A percentile compares a stretch with the other conserved stretches of the same genome.
Conservation (phyloP, 2,888 invertebrate genomes). For the Zhengitettix transpicula region DNA sequence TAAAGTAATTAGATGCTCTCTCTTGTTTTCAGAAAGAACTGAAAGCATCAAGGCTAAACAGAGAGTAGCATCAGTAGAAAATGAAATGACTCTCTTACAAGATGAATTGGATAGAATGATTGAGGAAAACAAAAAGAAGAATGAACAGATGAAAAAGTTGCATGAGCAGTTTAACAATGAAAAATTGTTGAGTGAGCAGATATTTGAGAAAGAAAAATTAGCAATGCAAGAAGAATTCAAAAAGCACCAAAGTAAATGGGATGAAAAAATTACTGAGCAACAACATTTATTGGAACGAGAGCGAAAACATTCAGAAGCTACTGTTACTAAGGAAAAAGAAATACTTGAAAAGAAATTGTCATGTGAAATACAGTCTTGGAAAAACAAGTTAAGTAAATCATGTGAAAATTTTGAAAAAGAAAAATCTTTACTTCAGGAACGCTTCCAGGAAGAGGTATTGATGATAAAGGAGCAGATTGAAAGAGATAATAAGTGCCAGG, state of each 20-base stretch:
- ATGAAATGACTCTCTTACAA: background rate
- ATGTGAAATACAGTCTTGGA: background rate
- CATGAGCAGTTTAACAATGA: slow-evolving; percentile 4
- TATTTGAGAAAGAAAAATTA: too few species aligned
- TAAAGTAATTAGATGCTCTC: too few species aligned
- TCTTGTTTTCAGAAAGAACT: background rate
- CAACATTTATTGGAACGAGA: background rate
- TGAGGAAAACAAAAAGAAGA: slow-evolving; percentile 2
- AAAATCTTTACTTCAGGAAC: background rate
- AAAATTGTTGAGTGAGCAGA: background rate
- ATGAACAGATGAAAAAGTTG: slow-evolving; percentile 4
- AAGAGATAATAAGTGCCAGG: too few species aligned
- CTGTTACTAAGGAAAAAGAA: background rate
- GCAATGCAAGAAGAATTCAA: background rate
- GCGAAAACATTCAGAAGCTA: background rate
- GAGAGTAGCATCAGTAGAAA: slow-evolving; percentile 1
- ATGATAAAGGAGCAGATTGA: background rate
- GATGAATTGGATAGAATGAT: slow-evolving; percentile 2
- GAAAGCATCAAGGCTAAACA: background rate
- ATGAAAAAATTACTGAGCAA: background rate
- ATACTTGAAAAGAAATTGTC: background rate
- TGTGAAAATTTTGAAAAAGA: too few species aligned
- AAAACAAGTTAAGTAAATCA: too few species aligned
- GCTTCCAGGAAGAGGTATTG: background rate
- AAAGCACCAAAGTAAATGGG: background rate